Evolutionary conservation across 64 coral and sea anemone genomes (phyloP), one percentile per base, ranked within the genome.

Genomic region (Orbicella faveolata): DNA sequence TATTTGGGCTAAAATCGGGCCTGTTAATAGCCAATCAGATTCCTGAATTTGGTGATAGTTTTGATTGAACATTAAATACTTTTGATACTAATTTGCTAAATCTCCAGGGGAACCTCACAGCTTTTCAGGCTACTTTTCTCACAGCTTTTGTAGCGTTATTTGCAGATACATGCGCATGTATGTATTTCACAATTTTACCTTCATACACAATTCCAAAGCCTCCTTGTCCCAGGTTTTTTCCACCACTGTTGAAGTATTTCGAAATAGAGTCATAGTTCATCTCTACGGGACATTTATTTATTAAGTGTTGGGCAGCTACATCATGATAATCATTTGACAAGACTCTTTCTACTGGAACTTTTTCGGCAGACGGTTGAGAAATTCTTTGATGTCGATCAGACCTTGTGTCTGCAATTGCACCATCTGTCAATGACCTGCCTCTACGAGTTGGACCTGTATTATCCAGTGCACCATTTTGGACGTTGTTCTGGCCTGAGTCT

Each of bases 131-230:
- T 48, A 48, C 44, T 48, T 48, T 6, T 5, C 44, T 48, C 44
- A 48, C 5, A 48, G 44, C 44, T 48, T 48, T 48, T 48, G 44
- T 48, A 48, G 2, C 4, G 5, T 48, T 48, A 48, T 4, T 48
- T 48, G 44, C 44, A 0, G 39, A 48, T 48, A 6, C 44, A 48
- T 48, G 3, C 44, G 7, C 44, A 41, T 41, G 55, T 14, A 14
- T 59, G 55, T 59, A 70, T 26, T 11, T 70, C 18, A 68, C 7
- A 3, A 21, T 70, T 23, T n/a, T 70, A 70, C 77, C 77, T 79
- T 79, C 77, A 79, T 79, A 79, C 14, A 79, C 77, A 55, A 57
- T 23, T 55, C 77, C 77, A 33, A 79, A 79, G 77, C 77, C 77
- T 79, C 77, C 77, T 59, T 33, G 33, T 57, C 77, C 77, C 21